Evolutionary conservation across 1,140 invertebrate species (phyloP), one percentile per base, ranked within the genome.

Genomic region (Kradibia gibbosae): DNA sequence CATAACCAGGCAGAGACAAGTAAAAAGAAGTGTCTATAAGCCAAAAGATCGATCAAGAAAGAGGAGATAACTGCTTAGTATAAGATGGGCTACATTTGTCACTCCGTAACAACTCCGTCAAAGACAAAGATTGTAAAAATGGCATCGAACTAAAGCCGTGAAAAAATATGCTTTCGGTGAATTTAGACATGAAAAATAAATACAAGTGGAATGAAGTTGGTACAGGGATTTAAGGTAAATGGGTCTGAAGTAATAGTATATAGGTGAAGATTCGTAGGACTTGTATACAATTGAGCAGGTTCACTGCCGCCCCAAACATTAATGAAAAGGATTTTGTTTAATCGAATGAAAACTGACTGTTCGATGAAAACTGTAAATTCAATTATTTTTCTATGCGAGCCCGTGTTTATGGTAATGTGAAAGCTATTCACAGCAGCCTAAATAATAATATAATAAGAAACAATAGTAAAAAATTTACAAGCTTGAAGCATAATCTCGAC

Each of bases 351-450:
- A 20, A n/a, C n/a, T n/a, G n/a, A n/a, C n/a, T n/a, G n/a, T 1
- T 48, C 15, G 28, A 62, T 65, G 70, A 73, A 80, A 74, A 42
- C 65, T 80, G 31, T 80, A 80, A 73, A 80, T 80, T 80, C 71
- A 80, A 80, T 80, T 80, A 80, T 80, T 74, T 20, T n/a, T 36
- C 28, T 36, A 5, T 17, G n/a, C 20, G 20, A 28, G 20, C 20
- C 34, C 36, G 45, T 71, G 39, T 70, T 65, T 81, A 71, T 71
- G 65, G 78, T 50, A 22, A 60, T 60, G 78, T 60, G 78, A 79
- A 72, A 79, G 78, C 72, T 71, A 28, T 53, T 53, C 31, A 45
- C 8, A 15, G 28, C 3, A 34, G 11, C 17, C 22, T 57, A 48
- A 48, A 60, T 28, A 60, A 28, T 13, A 28, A 60, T 28, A 60